phyloP scores from a whole-genome alignment of 2,113 vertebrate species.

The Vombatus ursinus region DNA sequence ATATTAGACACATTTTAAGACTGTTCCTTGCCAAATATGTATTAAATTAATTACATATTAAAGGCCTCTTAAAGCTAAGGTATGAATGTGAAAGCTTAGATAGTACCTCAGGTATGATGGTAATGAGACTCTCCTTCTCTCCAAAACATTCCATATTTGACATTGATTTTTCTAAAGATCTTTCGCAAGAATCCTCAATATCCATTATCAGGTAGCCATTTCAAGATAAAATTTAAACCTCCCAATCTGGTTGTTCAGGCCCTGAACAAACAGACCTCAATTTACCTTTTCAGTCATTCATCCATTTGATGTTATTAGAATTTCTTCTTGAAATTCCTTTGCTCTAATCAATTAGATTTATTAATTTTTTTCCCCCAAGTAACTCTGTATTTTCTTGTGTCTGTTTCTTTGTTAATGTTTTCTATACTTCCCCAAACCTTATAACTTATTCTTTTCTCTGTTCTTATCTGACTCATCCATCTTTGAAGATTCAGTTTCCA shows the following conservation, averaged over 20 bases:
- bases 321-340: neutral
- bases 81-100: neutral
- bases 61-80: neutral
- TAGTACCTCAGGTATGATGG: neutral
- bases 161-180: neutral
- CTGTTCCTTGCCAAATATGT: neutral
- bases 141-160: neutral
- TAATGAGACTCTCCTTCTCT: neutral
- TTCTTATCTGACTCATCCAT: too few species aligned
- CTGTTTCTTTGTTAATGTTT: neutral
- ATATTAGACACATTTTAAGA: neutral
- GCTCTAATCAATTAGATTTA: neutral
- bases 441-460: too few species aligned
- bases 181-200: neutral
- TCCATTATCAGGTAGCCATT: neutral
- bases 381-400: neutral
- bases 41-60: neutral
- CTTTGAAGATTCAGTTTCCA: too few species aligned
- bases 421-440: too few species aligned
- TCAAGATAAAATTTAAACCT: neutral
- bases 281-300: neutral
- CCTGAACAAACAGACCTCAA: neutral
- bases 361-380: neutral
- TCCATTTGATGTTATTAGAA: neutral
- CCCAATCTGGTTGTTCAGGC: neutral